These are phyloP conservation scores for Gibbula magus DNA, from an alignment of 2,888 invertebrate genomes.

Conservation along the genomic window DNA sequence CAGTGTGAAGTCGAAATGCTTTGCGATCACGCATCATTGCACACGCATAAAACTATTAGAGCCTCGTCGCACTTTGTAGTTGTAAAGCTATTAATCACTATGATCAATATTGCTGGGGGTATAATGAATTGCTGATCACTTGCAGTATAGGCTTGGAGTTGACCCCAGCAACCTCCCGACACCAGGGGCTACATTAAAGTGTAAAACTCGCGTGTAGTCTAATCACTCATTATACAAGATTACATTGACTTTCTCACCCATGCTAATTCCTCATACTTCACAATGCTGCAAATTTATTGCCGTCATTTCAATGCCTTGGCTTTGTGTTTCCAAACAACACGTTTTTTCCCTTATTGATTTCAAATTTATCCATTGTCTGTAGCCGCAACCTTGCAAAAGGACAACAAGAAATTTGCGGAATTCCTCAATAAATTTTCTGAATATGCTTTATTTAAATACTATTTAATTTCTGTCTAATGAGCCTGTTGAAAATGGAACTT, in stretches of 20 bases:
- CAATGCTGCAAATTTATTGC: constrained; percentile 8
- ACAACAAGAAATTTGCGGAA: not conserved
- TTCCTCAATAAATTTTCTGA: not conserved
- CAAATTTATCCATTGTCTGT: constrained; percentile 11
- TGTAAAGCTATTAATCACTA: constrained; percentile 5
- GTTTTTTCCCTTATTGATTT: not conserved
- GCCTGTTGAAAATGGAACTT: not conserved
- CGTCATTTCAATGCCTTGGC: not conserved
- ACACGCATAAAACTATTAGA: constrained; percentile 17
- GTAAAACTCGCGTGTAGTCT: not conserved
- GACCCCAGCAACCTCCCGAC: not conserved
- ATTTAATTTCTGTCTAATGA: constrained; percentile 4
- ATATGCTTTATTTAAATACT: constrained; percentile 1
- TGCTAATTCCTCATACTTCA: constrained; percentile 4
- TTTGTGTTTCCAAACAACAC: constrained; percentile 1
- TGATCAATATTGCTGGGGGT: constrained; percentile 5
- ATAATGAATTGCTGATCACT: constrained; percentile 19
- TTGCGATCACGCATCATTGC: not conserved
- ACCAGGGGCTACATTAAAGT: not conserved
- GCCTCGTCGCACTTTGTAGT: constrained; percentile 10
- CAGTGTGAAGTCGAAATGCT: constrained; percentile 16
- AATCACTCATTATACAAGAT: constrained; percentile 1
- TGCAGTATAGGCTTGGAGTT: not conserved
- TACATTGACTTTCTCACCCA: constrained; percentile 8
- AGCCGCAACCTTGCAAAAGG: not conserved